Evolutionary conservation across 2,888 invertebrate species (phyloP).

Genomic region (Drosophila gaucha): DNA sequence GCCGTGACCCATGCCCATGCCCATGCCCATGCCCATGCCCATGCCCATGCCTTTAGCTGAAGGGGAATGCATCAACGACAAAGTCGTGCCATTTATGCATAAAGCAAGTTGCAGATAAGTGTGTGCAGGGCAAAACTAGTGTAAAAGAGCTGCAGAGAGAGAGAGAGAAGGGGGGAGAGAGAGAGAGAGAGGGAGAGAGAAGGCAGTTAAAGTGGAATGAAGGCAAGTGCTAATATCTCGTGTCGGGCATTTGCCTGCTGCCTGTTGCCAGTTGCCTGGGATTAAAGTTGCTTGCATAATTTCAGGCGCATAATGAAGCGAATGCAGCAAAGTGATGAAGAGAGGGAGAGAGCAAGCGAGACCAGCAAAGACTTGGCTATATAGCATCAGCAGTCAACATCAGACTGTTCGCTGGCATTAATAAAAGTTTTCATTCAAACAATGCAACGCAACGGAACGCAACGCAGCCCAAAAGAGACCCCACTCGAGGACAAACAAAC

Average conservation of each 20-base stretch:
- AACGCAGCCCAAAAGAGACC: background rate
- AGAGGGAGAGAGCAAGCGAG: background rate
- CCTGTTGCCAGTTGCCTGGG: conserved; percentile 49
- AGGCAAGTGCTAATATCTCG: conserved; percentile 57
- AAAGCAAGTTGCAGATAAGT: conserved; percentile 65
- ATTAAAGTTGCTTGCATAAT: conserved; percentile 77
- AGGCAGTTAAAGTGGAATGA: background rate
- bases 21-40: background rate
- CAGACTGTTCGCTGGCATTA: conserved; percentile 39
- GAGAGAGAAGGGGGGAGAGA: background rate
- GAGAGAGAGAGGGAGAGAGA: background rate
- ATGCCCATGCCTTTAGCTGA: background rate
- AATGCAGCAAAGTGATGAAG: conserved; percentile 22
- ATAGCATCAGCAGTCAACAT: conserved; percentile 29
- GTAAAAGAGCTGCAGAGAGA: background rate
- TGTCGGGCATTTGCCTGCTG: conserved; percentile 32
- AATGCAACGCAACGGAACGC: conserved; percentile 18
- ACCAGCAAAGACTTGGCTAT: background rate
- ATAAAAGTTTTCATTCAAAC: conserved; percentile 53
- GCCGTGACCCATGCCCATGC: too few relatives aligned
- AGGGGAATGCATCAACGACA: conserved; percentile 27
- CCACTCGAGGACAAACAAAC: conserved; percentile 10
- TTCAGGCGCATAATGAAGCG: conserved; percentile 68
- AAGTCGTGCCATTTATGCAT: conserved; percentile 71
- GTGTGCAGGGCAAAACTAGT: conserved; percentile 1